Percentiles rank a stretch among this genome's conserved stretches.
Conservation (phyloP, 2,797 vertebrate genomes). For the Philypnodon macrostomus region DNA sequence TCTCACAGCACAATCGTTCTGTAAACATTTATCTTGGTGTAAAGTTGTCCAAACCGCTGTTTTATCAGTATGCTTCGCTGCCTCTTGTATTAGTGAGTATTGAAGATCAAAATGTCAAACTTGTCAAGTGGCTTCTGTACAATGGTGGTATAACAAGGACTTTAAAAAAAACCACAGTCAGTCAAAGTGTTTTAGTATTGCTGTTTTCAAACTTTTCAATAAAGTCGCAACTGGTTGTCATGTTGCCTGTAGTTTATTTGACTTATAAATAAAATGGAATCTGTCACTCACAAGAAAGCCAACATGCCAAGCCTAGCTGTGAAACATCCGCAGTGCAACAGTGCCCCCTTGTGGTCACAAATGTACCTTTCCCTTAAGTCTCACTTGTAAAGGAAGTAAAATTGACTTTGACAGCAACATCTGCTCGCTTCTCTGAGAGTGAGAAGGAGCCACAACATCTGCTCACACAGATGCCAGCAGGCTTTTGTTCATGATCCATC, state of each 20-base stretch:
- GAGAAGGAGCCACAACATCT: constrained; percentile 34
- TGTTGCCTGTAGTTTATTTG: constrained; percentile 46
- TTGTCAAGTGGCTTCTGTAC: constrained; percentile 80
- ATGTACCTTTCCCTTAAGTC: background rate
- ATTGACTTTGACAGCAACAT: constrained; percentile 24
- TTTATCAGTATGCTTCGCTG: constrained; percentile 73
- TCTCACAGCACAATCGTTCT: constrained; percentile 73
- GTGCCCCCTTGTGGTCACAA: constrained; percentile 50
- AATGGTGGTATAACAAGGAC: constrained; percentile 71
- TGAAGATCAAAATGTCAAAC: constrained; percentile 73
- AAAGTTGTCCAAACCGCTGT: constrained; percentile 71
- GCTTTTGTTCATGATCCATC: constrained; percentile 23
- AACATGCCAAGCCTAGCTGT: background rate
- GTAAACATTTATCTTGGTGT: constrained; percentile 75
- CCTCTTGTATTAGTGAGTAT: constrained; percentile 74
- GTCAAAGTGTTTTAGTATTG: constrained; percentile 75
- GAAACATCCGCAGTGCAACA: constrained; percentile 11
- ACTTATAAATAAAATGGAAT: constrained; percentile 22
- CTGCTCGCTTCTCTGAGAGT: constrained; percentile 22
- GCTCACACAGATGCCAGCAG: constrained; percentile 34
- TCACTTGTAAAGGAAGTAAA: constrained; percentile 2
- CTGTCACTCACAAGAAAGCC: background rate
- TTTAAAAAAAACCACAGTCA: constrained; percentile 58
- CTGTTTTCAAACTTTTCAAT: constrained; percentile 79
- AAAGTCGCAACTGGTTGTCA: constrained; percentile 79